A percentile compares a stretch with the other conserved stretches of the same genome.
Conservation (phyloP, 2,797 vertebrate species). For the Leptatherina wallacei region DNA sequence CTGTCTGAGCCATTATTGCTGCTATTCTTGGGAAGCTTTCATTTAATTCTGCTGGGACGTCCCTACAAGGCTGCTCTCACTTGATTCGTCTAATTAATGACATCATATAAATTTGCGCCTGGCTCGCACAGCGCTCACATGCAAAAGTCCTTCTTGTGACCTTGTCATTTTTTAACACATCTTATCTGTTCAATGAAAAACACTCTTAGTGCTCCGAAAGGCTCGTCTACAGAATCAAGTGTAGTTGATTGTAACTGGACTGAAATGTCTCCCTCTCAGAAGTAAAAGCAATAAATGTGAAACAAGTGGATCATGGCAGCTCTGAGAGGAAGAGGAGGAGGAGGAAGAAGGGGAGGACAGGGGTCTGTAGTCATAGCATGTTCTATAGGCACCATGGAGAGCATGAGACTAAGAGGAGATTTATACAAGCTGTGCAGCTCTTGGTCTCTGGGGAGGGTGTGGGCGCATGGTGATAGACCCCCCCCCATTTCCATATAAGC, state of each 20-base stretch:
- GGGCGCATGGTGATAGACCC: constrained; percentile 75
- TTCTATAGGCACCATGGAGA: constrained; percentile 51
- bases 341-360: neutral
- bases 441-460: constrained; percentile 70
- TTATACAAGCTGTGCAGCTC: constrained; percentile 67
- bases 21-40: constrained; percentile 67
- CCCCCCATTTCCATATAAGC: constrained; percentile 80
- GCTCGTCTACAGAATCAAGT: constrained; percentile 31
- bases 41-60: constrained; percentile 60
- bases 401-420: constrained; percentile 63
- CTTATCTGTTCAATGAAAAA: constrained; percentile 26
- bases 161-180: constrained; percentile 48
- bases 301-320: constrained; percentile 41
- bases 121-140: constrained; percentile 16
- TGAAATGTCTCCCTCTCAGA: constrained; percentile 25
- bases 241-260: constrained; percentile 13
- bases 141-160: constrained; percentile 65
- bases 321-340: constrained; percentile 21
- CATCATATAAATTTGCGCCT: constrained; percentile 40
- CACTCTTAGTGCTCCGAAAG: constrained; percentile 3
- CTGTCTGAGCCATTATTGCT: constrained; percentile 35
- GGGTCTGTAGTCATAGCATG: constrained; percentile 32
- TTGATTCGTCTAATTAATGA: constrained; percentile 61
- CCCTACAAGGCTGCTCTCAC: constrained; percentile 54
- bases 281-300: constrained; percentile 21